Evolutionary conservation across 2,888 invertebrate species (phyloP), one percentile per base, ranked within the genome.

Genomic region (Hirtodrosophila duncani): DNA sequence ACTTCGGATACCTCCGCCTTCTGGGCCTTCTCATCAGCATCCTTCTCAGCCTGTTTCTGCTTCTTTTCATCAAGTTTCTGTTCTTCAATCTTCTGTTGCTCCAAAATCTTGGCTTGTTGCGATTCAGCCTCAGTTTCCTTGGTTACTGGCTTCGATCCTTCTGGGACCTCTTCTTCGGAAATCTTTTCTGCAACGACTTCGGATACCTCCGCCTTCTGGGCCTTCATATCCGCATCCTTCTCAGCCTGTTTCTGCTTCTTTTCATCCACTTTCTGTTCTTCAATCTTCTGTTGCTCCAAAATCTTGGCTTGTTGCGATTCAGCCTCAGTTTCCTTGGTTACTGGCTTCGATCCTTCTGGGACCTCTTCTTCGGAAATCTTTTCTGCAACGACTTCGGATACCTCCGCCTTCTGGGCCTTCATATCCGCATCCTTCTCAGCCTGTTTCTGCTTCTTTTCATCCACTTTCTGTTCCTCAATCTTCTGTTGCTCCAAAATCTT

Each of bases 181-280:
- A 75, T 69, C 48, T 52, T 57, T 46, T 78, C 68, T 3, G 57
- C 38, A 17, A 10, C 23, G 2, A 51, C 41, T 18, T 53, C 50
- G 9, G 57, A 36, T 26, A 42, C 21, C 18, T 48, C 49, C 13
- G 26, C 38, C 9, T 31, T 37, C 2, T 23, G 20, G 1, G 37
- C n/a, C 14, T 31, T 16, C 6, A n/a, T 16, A 2, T 30, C 7
- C 2, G 10, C 2, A 21, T 41, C 36, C 17, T 38, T 27, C 7
- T 46, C 29, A 5, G 8, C 36, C 5, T 16, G 31, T 16, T 30
- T 58, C 3, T 29, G 48, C 16, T 68, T 51, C 13, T 55, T 44
- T 18, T 41, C 16, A 18, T 59, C 37, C 3, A 42, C 1, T 4
- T 38, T 24, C n/a, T 41, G 16, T 7, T 53, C 38, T 11, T 55